phyloP scores from a whole-genome alignment of 2,113 vertebrate genomes.

The Triplophysa dalaica region DNA sequence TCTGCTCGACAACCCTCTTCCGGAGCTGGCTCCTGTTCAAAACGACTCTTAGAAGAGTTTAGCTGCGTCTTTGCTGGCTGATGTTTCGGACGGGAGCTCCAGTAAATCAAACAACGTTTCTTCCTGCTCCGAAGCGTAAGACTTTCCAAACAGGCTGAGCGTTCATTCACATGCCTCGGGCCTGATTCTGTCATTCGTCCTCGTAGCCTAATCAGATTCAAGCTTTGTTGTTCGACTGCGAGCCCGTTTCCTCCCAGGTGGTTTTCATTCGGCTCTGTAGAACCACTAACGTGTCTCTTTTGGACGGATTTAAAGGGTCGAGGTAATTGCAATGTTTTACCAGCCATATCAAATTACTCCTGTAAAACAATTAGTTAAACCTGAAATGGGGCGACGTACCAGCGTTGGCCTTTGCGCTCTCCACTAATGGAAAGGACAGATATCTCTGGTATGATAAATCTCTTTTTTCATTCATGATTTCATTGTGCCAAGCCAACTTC shows the following conservation, averaged over 20 bases:
- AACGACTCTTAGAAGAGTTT: slow-evolving; percentile 3
- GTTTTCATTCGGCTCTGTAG: slow-evolving; percentile 39
- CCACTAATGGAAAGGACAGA: background rate
- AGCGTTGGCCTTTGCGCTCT: background rate
- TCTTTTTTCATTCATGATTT: background rate
- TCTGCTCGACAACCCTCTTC: slow-evolving; percentile 14
- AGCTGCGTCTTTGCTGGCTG: slow-evolving; percentile 9
- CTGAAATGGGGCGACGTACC: background rate
- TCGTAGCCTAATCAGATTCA: slow-evolving; percentile 45
- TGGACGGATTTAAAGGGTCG: slow-evolving; percentile 29
- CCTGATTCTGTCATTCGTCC: slow-evolving; percentile 45
- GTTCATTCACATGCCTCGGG: slow-evolving; percentile 25
- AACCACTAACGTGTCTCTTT: slow-evolving; percentile 18
- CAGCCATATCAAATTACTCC: slow-evolving; percentile 36
- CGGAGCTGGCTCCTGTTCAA: slow-evolving; percentile 24
- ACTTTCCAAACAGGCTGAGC: slow-evolving; percentile 1
- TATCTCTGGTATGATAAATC: background rate
- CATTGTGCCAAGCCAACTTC: background rate
- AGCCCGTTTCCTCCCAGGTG: slow-evolving; percentile 43
- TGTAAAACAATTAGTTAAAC: slow-evolving; percentile 30
- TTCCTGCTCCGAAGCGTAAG: slow-evolving; percentile 3
- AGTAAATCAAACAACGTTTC: slow-evolving; percentile 29
- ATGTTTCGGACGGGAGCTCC: slow-evolving; percentile 9
- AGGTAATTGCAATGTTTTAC: slow-evolving; percentile 38
- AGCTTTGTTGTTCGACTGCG: slow-evolving; percentile 16